phyloP scores from a whole-genome alignment of 2,888 invertebrate species.

The Bugula neritina region DNA sequence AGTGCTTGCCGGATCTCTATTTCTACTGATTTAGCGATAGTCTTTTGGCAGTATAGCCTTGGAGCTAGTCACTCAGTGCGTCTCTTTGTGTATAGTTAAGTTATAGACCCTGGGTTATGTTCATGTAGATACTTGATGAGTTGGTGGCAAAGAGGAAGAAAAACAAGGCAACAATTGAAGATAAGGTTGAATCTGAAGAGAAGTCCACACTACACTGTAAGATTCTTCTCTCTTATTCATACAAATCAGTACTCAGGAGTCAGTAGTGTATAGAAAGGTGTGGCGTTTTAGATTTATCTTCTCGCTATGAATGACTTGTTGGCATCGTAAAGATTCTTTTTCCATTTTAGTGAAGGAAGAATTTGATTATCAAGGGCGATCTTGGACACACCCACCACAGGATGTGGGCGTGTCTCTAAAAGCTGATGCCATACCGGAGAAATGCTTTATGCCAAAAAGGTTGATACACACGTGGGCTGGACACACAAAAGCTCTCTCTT shows the following conservation, averaged over 20 bases:
- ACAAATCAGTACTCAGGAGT: too few species aligned
- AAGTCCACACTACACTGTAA: slow-evolving; percentile 86
- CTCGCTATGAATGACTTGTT: background rate
- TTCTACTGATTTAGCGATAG: too few species aligned
- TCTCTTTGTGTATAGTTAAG: too few species aligned
- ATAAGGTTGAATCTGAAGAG: slow-evolving; percentile 80
- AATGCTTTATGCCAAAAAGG: slow-evolving; percentile 91
- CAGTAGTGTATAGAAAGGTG: background rate
- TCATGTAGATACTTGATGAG: slow-evolving; percentile 79
- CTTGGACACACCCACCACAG: slow-evolving; percentile 85
- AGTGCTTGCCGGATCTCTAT: too few species aligned
- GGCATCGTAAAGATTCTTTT: too few species aligned
- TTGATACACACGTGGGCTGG: slow-evolving; percentile 94
- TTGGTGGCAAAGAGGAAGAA: slow-evolving; percentile 81
- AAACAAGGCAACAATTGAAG: slow-evolving; percentile 70
- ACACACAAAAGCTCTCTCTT: slow-evolving; percentile 91
- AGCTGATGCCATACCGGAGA: slow-evolving; percentile 80
- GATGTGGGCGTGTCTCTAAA: slow-evolving; percentile 84
- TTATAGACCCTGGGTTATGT: too few species aligned
- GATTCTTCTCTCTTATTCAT: slow-evolving; percentile 48
- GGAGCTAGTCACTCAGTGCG: too few species aligned
- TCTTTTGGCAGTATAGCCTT: too few species aligned
- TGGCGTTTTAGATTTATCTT: background rate
- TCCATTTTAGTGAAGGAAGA: slow-evolving; percentile 72
- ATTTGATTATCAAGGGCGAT: slow-evolving; percentile 92